Percentiles rank a stretch among this genome's conserved stretches.
phyloP scores from a whole-genome alignment of 2,797 vertebrate genomes.

The Lophotriccus pileatus region DNA sequence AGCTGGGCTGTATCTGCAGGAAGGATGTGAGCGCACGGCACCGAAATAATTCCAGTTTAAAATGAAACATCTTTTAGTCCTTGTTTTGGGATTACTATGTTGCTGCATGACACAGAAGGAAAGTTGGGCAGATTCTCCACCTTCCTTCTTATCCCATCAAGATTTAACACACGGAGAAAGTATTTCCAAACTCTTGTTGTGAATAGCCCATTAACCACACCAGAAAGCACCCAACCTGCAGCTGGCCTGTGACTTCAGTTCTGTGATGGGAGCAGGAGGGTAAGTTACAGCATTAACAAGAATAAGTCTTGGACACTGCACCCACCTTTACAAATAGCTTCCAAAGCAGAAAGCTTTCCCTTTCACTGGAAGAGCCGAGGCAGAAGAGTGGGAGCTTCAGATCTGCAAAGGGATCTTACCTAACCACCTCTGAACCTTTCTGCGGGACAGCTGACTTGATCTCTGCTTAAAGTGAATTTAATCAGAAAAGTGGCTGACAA shows the following conservation, averaged over 20 bases:
- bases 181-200: background rate
- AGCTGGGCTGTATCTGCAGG: background rate
- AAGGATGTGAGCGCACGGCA: background rate
- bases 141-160: background rate
- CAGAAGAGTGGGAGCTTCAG: background rate
- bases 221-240: background rate
- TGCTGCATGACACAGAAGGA: background rate
- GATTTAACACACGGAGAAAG: background rate
- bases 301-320: background rate
- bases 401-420: background rate
- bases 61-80: background rate
- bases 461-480: background rate
- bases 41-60: background rate
- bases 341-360: background rate
- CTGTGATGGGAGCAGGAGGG: rapidly evolving
- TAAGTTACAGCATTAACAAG: background rate
- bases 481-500: background rate
- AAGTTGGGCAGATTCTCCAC: background rate
- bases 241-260: background rate
- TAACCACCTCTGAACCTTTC: background rate
- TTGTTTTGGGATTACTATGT: background rate
- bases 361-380: background rate
- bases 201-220: background rate
- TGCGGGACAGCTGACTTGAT: background rate
- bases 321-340: background rate